Conservation (phyloP, 2,113 vertebrate genomes). For the Channa maculata region DNA sequence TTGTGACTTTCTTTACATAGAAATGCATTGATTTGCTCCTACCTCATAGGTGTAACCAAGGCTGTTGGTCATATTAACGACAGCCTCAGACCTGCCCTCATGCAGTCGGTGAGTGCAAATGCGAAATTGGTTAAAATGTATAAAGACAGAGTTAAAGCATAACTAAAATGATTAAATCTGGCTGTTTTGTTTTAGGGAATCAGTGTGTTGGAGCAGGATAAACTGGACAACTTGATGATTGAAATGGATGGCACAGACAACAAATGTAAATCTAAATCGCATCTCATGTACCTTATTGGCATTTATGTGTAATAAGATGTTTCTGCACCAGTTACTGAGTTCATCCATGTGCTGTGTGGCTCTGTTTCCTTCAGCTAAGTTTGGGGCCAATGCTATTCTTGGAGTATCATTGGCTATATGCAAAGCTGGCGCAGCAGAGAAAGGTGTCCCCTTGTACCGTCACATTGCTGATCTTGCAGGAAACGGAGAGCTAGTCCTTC, state of each 20-base stretch:
- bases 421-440: constrained; percentile 92
- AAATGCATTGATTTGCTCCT: neutral
- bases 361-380: constrained; percentile 85
- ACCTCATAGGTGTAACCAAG: constrained; percentile 88
- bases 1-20: neutral
- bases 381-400: constrained; percentile 93
- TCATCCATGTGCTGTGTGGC: constrained; percentile 32
- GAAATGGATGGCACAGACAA: constrained; percentile 94
- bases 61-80: constrained; percentile 93
- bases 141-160: neutral
- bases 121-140: too few species aligned
- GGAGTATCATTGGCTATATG: constrained; percentile 92
- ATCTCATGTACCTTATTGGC: neutral
- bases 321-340: constrained; percentile 36
- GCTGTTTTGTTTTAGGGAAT: constrained; percentile 81
- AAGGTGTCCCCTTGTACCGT: constrained; percentile 90
- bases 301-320: constrained; percentile 15
- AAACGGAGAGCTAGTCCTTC: constrained; percentile 91
- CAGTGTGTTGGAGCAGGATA: constrained; percentile 91
- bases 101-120: constrained; percentile 87
- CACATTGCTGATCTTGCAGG: constrained; percentile 94
- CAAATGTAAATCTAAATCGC: constrained; percentile 85
- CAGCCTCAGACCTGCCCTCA: constrained; percentile 89
- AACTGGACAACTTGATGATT: constrained; percentile 92
- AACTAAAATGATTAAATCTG: neutral